These are phyloP conservation scores for Corythoichthys intestinalis DNA, from an alignment of 2,113 vertebrate species.

Conservation along the genomic window DNA sequence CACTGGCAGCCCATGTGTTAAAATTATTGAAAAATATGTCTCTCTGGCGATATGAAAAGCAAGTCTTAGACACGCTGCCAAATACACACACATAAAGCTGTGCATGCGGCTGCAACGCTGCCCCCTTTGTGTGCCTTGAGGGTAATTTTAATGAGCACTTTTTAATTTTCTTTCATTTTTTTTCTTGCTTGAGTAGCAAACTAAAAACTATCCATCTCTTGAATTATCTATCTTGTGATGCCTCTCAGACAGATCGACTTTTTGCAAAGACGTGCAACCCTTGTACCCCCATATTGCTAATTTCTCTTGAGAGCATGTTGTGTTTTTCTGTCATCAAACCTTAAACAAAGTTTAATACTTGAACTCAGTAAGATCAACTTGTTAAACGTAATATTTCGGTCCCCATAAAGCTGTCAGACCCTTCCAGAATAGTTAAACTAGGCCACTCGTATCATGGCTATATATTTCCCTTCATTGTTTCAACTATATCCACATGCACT, in stretches of 20 bases:
- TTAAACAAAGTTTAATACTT: background rate
- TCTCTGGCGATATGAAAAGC: background rate
- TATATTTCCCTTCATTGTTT: conserved; percentile 19
- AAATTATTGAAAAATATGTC: background rate
- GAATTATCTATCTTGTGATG: background rate
- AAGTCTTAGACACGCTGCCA: background rate
- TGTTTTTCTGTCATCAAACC: background rate
- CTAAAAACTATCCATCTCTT: background rate
- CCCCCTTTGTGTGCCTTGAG: background rate
- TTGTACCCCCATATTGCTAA: background rate
- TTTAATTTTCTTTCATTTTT: background rate
- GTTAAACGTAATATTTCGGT: background rate
- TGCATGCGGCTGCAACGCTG: background rate
- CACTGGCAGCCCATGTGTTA: too few relatives aligned
- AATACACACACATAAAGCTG: background rate
- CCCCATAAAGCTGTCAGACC: background rate
- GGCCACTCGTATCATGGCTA: conserved; percentile 11
- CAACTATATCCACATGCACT: conserved; percentile 25
- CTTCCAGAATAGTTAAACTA: conserved; percentile 8
- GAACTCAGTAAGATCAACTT: background rate
- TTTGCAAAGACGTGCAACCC: background rate
- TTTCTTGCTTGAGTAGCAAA: background rate
- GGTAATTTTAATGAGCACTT: background rate
- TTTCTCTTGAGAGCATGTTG: background rate
- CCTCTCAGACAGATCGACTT: background rate